phyloP scores from a whole-genome alignment of 2,113 vertebrate genomes.

The Podarcis muralis region DNA sequence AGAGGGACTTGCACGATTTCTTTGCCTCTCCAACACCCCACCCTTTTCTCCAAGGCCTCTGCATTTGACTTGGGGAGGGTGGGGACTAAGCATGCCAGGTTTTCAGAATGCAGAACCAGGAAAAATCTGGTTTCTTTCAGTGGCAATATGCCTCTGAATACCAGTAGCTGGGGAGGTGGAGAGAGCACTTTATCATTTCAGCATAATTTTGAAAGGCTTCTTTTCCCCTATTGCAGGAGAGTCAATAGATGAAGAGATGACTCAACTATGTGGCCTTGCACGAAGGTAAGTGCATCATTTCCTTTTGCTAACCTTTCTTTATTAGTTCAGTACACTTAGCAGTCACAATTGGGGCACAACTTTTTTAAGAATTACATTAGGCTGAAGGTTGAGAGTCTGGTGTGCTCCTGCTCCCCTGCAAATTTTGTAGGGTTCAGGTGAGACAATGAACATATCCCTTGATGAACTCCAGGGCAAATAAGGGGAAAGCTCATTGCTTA shows the following conservation, averaged over 20 bases:
- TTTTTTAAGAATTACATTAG: background rate
- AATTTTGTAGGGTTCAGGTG: too few species aligned
- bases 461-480: background rate
- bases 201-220: background rate
- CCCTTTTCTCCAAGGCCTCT: too few species aligned
- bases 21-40: too few species aligned
- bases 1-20: too few species aligned
- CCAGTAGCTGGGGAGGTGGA: too few species aligned
- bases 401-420: too few species aligned
- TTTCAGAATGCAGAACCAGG: background rate
- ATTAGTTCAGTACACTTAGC: too few species aligned
- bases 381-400: background rate
- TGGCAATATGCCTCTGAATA: too few species aligned
- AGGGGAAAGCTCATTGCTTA: too few species aligned
- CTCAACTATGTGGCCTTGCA: slow-evolving; percentile 70
- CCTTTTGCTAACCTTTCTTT: background rate
- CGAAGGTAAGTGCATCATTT: slow-evolving; percentile 76
- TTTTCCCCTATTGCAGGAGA: slow-evolving; percentile 76
- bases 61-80: too few species aligned
- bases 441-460: background rate
- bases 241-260: slow-evolving; percentile 72
- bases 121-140: background rate
- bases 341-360: too few species aligned
- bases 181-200: background rate
- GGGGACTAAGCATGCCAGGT: too few species aligned